Evolutionary conservation across 2,888 invertebrate genomes (phyloP).

Genomic region (Drosophila infuscata): DNA sequence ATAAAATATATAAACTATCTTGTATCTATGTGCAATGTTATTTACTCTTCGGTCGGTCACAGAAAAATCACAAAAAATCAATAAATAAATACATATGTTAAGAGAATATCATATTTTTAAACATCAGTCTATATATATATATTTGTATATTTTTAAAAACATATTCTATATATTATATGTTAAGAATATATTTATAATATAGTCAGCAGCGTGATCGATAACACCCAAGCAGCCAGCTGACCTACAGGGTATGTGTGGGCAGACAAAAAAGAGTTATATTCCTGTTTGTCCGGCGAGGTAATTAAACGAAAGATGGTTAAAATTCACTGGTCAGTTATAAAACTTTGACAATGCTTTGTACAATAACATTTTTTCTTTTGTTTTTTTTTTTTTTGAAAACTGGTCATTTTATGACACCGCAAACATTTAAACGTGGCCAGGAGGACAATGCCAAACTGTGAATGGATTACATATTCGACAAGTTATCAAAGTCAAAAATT

Average conservation of each 20-base stretch:
- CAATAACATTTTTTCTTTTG: not conserved
- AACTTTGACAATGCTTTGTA: slow-evolving; percentile 55
- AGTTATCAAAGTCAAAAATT: slow-evolving; percentile 56
- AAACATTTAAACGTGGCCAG: slow-evolving; percentile 32
- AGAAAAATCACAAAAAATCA: not conserved
- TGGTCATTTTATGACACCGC: slow-evolving; percentile 46
- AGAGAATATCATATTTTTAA: not conserved
- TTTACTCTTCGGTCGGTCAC: not conserved
- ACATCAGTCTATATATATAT: not conserved
- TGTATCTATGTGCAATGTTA: not conserved
- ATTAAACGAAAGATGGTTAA: slow-evolving; percentile 64
- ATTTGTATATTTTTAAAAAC: not conserved
- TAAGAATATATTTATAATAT: not conserved
- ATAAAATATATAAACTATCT: not conserved
- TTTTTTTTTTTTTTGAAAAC: not conserved
- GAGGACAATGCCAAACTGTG: not conserved
- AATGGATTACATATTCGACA: slow-evolving; percentile 45
- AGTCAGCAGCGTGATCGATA: too few species aligned
- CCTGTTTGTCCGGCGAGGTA: slow-evolving; percentile 51
- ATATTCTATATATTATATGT: not conserved
- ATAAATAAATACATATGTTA: not conserved
- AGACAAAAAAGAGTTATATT: not conserved
- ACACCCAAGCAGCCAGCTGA: not conserved
- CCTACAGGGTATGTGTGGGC: slow-evolving; percentile 2
- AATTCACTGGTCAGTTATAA: slow-evolving; percentile 57